A percentile compares a stretch with the other conserved stretches of the same genome.
Conservation (phyloP, 2,797 vertebrate species). For the Bradypus variegatus region DNA sequence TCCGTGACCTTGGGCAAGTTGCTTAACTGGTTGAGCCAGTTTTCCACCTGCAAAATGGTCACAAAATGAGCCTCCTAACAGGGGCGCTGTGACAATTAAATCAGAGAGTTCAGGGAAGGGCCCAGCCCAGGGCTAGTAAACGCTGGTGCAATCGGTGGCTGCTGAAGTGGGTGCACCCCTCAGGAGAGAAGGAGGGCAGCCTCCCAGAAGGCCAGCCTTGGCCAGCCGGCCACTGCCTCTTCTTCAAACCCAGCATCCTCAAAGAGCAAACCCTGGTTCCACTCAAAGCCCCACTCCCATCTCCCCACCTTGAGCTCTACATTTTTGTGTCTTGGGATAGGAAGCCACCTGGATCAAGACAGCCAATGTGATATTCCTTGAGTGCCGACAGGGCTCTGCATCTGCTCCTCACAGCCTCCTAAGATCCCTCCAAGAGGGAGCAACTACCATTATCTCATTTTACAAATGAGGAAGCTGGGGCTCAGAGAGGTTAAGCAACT, state of each 20-base stretch:
- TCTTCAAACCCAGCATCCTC: background rate
- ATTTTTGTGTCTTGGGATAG: too few relatives aligned
- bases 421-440: background rate
- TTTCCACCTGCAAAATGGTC: background rate
- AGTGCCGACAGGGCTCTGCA: rapidly evolving
- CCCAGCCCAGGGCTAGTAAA: too few relatives aligned
- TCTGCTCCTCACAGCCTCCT: background rate
- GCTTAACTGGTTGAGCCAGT: background rate
- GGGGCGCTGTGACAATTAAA: background rate
- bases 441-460: background rate
- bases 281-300: background rate
- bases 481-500: background rate
- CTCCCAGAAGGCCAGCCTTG: background rate
- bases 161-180: background rate
- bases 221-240: background rate
- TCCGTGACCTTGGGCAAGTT: background rate
- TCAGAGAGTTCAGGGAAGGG: too few relatives aligned
- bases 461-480: background rate
- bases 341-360: background rate
- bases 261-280: background rate
- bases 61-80: background rate
- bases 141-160: too few relatives aligned
- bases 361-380: rapidly evolving
- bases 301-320: background rate
- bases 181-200: background rate